Conservation (phyloP, 2,797 vertebrate genomes). For the Hipposideros larvatus region DNA sequence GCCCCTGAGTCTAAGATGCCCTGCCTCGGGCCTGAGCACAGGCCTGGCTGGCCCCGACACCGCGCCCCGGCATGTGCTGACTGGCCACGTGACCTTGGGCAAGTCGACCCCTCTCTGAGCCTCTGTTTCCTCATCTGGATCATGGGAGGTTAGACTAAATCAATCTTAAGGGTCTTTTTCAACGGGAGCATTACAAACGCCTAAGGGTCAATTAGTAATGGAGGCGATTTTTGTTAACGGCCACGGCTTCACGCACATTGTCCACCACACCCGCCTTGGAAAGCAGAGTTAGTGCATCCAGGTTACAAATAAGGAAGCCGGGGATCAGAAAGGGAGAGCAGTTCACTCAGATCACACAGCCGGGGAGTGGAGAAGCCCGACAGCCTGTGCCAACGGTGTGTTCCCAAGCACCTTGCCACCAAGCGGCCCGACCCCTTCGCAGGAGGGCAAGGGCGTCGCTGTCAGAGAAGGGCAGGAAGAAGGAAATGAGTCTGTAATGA, state of each 20-base stretch:
- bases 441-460: not conserved
- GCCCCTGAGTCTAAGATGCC: not conserved
- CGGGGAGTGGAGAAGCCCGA: not conserved
- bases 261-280: accelerated
- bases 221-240: no score
- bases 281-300: not conserved
- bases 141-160: not conserved
- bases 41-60: not conserved
- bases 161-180: not conserved
- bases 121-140: not conserved
- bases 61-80: not conserved
- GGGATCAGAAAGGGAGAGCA: not conserved
- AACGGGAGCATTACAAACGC: accelerated
- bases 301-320: no score
- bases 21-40: not conserved
- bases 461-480: not conserved
- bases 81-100: accelerated
- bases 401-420: no score
- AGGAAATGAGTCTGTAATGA: not conserved
- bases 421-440: not conserved
- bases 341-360: not conserved
- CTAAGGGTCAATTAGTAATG: not conserved
- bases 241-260: accelerated
- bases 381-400: not conserved
- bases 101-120: not conserved